Base-by-base conservation (phyloP, 2,888 invertebrate genomes). In the Mythimna pallens region DNA sequence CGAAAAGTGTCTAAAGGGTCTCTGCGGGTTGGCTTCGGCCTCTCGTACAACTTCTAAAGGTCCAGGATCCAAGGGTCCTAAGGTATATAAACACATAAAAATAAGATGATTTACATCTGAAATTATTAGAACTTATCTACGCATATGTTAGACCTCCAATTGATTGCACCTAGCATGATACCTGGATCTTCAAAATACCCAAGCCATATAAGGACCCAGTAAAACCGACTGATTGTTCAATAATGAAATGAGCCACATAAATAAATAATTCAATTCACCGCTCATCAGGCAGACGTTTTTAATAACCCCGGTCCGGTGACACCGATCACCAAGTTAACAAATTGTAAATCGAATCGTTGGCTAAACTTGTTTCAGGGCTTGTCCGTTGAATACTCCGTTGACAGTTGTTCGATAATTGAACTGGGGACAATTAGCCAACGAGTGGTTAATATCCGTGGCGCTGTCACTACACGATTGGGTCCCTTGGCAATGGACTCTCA, bases 321-420 rank as follows among this genome's bases (percentile, higher is more conserved):
- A 79, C 80, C 78, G 72, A 84, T 81, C 73, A 70, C 81, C 85
- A 77, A 83, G 74, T 86, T 82, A 87, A 82, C 84, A 83, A 86
- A 87, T 86, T 83, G 86, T 89, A 87, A 88, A 90, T 90, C 86
- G 86, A 87, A 89, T 87, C 83, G 84, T 83, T 84, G 71, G 84
- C 84, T 86, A 90, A 91, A 91, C 90, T 92, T 91, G 92, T 93
- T 92, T 90, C 91, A 88, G 88, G 81, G 82, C 80, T 84, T 88
- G 85, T 86, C 84, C 82, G 87, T 85, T 88, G 89, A 90, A 90
- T 90, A 90, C 88, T 84, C 89, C 86, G 92, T 89, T 94, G 95
- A 95, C 95, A 94, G 94, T 93, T 94, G 94, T 92, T 92, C 93
- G 94, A 94, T 96, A 96, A 95, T 95, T 94, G 95, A 94, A 94